Base-by-base conservation (phyloP, 2,888 invertebrate genomes). In the Trileptium ribeirensis region DNA sequence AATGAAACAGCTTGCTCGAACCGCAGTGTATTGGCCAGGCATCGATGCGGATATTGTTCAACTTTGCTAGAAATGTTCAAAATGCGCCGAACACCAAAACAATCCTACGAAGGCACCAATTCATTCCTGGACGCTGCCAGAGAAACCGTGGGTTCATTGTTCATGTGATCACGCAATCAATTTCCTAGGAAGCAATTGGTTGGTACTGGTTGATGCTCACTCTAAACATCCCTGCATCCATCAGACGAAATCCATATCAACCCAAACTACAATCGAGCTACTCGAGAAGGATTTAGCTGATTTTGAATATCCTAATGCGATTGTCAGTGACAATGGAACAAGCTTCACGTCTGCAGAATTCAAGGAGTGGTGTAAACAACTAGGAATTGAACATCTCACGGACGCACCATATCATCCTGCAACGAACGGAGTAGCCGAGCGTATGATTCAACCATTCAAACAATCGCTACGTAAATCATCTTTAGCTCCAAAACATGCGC, bases 81-180 rank as follows among this genome's bases (percentile, higher is more conserved):
- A 2, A 34, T 75, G 77, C n/a, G 37, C 64, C 40, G n/a, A 82
- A 81, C 8, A 39, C 31, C 67, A 33, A 34, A 19, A n/a, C 83
- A 37, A 51, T 15, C 51, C 51, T 51, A 24, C 51, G 8, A 81
- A 75, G 31, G 83, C 85, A 24, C 83, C 85, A 0, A 67, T 86
- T 15, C 85, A 86, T 70, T 84, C 84, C 1, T 87, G 85, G 86
- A 82, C 83, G 74, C 84, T 79, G 67, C 86, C 86, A 15, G 79
- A 78, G n/a, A 81, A 81, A 38, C 84, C 85, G n/a, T 87, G 85
- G 86, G 79, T 79, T 15, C 79, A 86, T 8, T 24, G 87, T 0
- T 86, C 86, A 51, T 74, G 85, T 31, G 86, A 87, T 78, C 85
- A 83, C 79, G 86, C 86, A 24, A 85, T 84, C 33, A 84, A 82